Percentiles rank a stretch among this genome's conserved stretches.
Evolutionary conservation across 2,797 vertebrate genomes (phyloP).

Genomic region (Dendrocincla tyrannina): DNA sequence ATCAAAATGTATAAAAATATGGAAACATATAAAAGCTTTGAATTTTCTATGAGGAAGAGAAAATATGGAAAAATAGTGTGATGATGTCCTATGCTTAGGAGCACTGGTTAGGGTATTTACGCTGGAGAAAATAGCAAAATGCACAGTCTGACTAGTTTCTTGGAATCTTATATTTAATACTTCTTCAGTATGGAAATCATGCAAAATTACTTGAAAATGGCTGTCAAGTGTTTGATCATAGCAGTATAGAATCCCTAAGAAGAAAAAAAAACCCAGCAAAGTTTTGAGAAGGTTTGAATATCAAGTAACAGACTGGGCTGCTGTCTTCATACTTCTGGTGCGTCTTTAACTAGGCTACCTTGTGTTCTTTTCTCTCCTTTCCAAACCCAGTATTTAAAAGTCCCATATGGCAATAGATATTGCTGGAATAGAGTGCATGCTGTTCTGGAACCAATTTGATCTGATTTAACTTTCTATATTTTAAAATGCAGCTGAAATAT

Average conservation of each 20-base stretch:
- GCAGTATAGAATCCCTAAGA: slow-evolving; percentile 12
- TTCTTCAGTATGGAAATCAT: slow-evolving; percentile 62
- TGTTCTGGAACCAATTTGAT: slow-evolving; percentile 65
- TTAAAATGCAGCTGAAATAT: slow-evolving; percentile 36
- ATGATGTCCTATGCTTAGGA: slow-evolving; percentile 32
- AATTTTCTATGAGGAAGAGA: slow-evolving; percentile 47
- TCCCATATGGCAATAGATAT: slow-evolving; percentile 68
- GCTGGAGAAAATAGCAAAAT: slow-evolving; percentile 39
- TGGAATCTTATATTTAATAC: slow-evolving; percentile 42
- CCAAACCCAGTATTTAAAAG: slow-evolving; percentile 66
- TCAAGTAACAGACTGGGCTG: slow-evolving; percentile 67
- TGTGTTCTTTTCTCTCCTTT: slow-evolving; percentile 66
- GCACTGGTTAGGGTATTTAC: slow-evolving; percentile 24
- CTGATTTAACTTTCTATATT: slow-evolving; percentile 35
- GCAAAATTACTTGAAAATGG: slow-evolving; percentile 61
- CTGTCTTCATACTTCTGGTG: slow-evolving; percentile 65
- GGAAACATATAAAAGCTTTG: slow-evolving; percentile 44
- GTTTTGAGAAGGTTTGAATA: slow-evolving; percentile 62
- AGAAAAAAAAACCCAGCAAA: slow-evolving; percentile 35
- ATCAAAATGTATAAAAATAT: slow-evolving; percentile 55
- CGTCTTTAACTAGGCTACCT: slow-evolving; percentile 63
- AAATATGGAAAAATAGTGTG: slow-evolving; percentile 17
- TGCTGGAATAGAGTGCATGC: slow-evolving; percentile 58
- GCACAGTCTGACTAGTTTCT: slow-evolving; percentile 22
- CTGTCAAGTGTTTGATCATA: slow-evolving; percentile 57